phyloP scores from a whole-genome alignment of 2,888 invertebrate genomes.

The Melanargia galathea region DNA sequence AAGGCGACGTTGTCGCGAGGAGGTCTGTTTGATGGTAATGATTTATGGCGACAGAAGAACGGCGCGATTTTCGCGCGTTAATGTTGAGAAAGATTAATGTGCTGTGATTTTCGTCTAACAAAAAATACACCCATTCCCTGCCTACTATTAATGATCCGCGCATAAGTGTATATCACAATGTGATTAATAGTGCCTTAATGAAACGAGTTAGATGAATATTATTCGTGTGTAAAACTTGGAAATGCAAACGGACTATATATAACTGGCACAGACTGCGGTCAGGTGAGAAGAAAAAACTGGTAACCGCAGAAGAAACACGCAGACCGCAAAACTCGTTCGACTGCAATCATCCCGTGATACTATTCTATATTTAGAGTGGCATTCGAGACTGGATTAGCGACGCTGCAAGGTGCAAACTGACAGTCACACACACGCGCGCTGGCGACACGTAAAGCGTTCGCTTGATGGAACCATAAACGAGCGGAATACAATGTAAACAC shows the following conservation, averaged over 20 bases:
- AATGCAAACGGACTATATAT: constrained; percentile 47
- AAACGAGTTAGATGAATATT: constrained; percentile 27
- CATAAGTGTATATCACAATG: not conserved
- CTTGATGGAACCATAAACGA: constrained; percentile 36
- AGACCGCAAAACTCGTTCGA: constrained; percentile 61
- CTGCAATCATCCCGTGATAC: constrained; percentile 66
- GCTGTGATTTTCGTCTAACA: constrained; percentile 63
- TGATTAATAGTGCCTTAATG: constrained; percentile 21
- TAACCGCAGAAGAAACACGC: constrained; percentile 60
- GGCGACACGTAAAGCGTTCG: constrained; percentile 32
- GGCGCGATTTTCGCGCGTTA: constrained; percentile 73
- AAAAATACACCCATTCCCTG: constrained; percentile 55
- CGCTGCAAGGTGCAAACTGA: constrained; percentile 64
- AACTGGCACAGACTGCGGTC: constrained; percentile 60
- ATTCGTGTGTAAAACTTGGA: constrained; percentile 8
- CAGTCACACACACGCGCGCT: constrained; percentile 55
- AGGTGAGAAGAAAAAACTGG: constrained; percentile 67
- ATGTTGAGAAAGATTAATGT: constrained; percentile 75
- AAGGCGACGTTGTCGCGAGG: constrained; percentile 63
- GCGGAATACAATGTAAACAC: constrained; percentile 48
- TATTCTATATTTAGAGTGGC: constrained; percentile 69
- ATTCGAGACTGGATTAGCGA: constrained; percentile 60
- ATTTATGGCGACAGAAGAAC: constrained; percentile 76
- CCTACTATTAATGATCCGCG: constrained; percentile 41
- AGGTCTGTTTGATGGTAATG: constrained; percentile 76